phyloP scores from a whole-genome alignment of 2,797 vertebrate species.

The Peromyscus aztecus region DNA sequence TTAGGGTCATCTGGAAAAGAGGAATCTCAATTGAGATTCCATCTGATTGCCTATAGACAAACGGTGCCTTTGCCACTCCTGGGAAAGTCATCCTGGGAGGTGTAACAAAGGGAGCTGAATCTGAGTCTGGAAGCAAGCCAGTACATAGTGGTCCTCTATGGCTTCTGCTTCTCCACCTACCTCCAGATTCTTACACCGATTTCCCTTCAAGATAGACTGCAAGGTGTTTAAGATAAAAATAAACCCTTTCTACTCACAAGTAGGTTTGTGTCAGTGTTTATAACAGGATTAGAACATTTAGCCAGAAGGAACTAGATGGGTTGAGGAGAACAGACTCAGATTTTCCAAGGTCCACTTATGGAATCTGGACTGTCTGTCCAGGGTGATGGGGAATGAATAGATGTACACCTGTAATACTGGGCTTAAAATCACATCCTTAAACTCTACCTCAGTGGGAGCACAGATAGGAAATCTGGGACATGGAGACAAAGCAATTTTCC shows the following conservation, averaged over 20 bases:
- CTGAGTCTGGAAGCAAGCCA: background rate
- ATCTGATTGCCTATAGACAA: background rate
- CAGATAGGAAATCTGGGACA: background rate
- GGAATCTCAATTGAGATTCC: background rate
- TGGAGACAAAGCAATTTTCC: background rate
- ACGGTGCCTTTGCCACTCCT: background rate
- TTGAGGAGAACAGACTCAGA: background rate
- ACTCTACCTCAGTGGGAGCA: background rate
- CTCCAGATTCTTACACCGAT: background rate
- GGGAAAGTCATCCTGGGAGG: background rate
- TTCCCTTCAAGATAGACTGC: background rate
- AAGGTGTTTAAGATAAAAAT: background rate
- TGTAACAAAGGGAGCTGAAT: background rate
- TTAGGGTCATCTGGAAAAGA: background rate
- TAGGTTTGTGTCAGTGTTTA: too few relatives aligned
- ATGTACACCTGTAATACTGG: background rate
- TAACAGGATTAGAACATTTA: background rate
- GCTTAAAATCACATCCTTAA: background rate
- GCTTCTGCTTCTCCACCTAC: background rate
- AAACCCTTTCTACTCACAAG: background rate
- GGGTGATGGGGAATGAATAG: background rate
- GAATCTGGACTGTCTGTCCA: background rate
- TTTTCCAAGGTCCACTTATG: too few relatives aligned
- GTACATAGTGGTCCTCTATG: background rate
- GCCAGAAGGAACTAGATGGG: background rate